phyloP scores from a whole-genome alignment of 2,113 vertebrate species.

The Dromiciops gliroides region DNA sequence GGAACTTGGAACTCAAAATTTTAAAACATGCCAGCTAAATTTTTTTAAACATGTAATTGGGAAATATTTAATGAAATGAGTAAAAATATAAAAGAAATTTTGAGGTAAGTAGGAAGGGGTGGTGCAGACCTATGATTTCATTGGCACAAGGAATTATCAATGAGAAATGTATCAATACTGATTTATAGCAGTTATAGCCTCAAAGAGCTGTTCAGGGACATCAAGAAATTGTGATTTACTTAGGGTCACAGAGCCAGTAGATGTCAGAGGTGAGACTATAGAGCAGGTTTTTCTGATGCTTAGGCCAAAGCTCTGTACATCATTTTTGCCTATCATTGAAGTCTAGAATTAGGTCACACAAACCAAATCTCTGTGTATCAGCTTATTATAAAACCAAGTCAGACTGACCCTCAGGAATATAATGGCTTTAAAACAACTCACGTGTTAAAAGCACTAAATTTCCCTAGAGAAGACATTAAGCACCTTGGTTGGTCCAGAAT shows the following conservation, averaged over 20 bases:
- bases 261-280: background rate
- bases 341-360: background rate
- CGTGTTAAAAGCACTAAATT: background rate
- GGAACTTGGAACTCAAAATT: background rate
- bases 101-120: background rate
- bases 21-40: too few species aligned
- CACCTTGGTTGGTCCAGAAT: constrained; percentile 64
- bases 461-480: background rate
- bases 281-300: background rate
- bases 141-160: background rate
- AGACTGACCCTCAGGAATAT: background rate
- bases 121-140: background rate
- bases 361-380: background rate
- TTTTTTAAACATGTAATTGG: too few species aligned
- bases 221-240: background rate
- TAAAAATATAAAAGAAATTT: background rate
- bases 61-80: background rate
- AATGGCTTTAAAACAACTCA: background rate
- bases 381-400: background rate
- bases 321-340: background rate
- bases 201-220: background rate
- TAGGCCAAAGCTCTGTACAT: background rate
- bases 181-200: background rate
- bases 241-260: background rate
- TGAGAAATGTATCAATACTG: background rate